phyloP scores from a whole-genome alignment of 2,113 vertebrate species.

The Platanista minor region DNA sequence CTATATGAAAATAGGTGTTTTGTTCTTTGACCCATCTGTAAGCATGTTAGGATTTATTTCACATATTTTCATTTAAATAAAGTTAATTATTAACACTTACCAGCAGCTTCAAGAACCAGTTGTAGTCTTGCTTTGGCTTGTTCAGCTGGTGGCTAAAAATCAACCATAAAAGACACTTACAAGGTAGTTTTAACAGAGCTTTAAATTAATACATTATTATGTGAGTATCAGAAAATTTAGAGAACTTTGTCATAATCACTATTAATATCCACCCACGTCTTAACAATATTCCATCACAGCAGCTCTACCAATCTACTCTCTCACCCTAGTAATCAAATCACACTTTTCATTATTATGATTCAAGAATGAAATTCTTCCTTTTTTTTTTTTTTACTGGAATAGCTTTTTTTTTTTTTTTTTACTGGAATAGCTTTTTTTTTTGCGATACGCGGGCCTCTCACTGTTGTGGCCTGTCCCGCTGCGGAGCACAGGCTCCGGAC shows the following conservation, averaged over 20 bases:
- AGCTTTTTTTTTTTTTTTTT: background rate
- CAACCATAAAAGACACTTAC: slow-evolving; percentile 62
- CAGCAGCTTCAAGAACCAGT: slow-evolving; percentile 95
- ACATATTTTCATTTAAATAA: slow-evolving; percentile 18
- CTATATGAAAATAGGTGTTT: background rate
- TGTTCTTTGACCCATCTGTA: background rate
- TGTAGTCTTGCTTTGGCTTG: slow-evolving; percentile 96
- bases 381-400: background rate
- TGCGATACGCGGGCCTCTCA: too few species aligned
- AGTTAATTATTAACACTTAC: slow-evolving; percentile 82
- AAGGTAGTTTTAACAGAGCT: slow-evolving; percentile 34
- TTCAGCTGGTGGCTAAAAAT: slow-evolving; percentile 91
- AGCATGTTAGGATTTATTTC: background rate
- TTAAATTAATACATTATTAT: slow-evolving; percentile 26
- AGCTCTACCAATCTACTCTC: background rate
- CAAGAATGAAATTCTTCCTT: background rate
- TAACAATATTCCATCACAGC: background rate
- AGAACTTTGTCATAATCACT: background rate
- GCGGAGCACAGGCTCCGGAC: too few species aligned
- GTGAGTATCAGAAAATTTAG: background rate
- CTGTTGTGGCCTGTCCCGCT: too few species aligned
- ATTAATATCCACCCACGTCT: background rate
- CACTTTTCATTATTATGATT: background rate
- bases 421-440: background rate
- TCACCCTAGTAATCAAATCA: background rate